Base-by-base conservation (phyloP, 2,797 vertebrate genomes). In the Sternotherus odoratus region DNA sequence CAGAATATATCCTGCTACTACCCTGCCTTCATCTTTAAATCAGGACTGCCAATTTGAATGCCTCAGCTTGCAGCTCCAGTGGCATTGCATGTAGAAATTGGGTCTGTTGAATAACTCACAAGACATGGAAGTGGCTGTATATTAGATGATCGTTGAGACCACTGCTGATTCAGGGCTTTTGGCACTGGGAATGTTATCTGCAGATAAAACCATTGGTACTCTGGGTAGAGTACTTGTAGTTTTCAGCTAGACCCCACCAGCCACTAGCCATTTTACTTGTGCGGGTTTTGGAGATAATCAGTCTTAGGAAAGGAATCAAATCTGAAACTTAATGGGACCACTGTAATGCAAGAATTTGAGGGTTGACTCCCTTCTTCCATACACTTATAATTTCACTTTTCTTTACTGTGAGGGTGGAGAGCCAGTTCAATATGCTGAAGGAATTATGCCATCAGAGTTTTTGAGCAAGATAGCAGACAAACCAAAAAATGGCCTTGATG, bases 381-480 rank as follows among this genome's bases (percentile, higher is more conserved):
- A 85, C 1, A 7, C 81, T 88, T 89, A 39, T 51, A 36, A 82
- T 60, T 43, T 60, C 77, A 84, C 82, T 90, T 84, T 87, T 95
- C 90, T 69, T 72, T 43, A 21, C 84, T 66, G 11, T 39, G 89
- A 92, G 91, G 91, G 87, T 91, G 39, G 46, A 36, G 23, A 49
- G 83, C 79, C 90, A 91, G 86, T 88, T 48, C 79, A 95, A 30
- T 36, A 26, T 78, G 94, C 88, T 79, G 82, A 95, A 93, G 72
- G 89, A 91, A 79, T 95, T 92, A 49, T 87, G 82, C 78, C 86
- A 80, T 92, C 39, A 36, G 23, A 46, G 46, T 88, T 94, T 89
- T 85, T 57, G 75, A 78, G 48, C 85, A 81, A 43, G 43, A 79
- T 94, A 88, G 80, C 84, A 96, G 85, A 63, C 72, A 84, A 94